Evolutionary conservation across 2,888 invertebrate species (phyloP), one percentile per base, ranked within the genome.

Genomic region (Zootermopsis nevadensis): DNA sequence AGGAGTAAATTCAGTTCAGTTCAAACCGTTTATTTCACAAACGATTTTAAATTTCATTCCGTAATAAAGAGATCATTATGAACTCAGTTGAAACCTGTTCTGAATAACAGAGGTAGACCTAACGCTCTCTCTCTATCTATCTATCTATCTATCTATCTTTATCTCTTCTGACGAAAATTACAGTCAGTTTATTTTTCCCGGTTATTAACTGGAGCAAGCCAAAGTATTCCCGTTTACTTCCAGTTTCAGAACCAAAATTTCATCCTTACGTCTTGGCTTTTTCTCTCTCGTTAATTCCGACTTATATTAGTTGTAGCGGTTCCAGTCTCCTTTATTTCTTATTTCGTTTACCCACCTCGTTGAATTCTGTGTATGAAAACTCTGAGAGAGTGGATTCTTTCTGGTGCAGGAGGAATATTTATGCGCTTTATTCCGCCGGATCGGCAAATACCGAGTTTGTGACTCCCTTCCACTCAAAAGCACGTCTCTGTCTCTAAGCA

Each of bases 261-360:
- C 27, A 0, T 10, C 27, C 48, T 15, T 19, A 48, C 48, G 0
- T 60, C 60, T 60, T 60, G n/a, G 6, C 60, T n/a, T 6, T 27
- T n/a, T 60, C 27, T 27, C n/a, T 60, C n/a, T 27, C 60, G 60
- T 60, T 27, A 60, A 27, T 60, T 60, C 60, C 10, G 60, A 60
- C n/a, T 60, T 60, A 60, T 2, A 60, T 60, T 60, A 60, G 27
- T 60, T 60, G 1, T 27, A 27, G 12, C 22, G 19, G 22, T 55
- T 55, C 55, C 55, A n/a, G 55, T 55, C 55, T 22, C n/a, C 60
- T 60, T 60, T 60, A 60, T 60, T 60, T 60, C 6, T 60, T 60
- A 60, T 6, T 27, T 60, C 53, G 27, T 60, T 27, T 27, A 0
- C 60, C 60, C 60, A 3, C 2, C 60, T 60, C 1, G 60, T 60